phyloP scores from a whole-genome alignment of 1,140 invertebrate species.

The Rhyzopertha dominica region DNA sequence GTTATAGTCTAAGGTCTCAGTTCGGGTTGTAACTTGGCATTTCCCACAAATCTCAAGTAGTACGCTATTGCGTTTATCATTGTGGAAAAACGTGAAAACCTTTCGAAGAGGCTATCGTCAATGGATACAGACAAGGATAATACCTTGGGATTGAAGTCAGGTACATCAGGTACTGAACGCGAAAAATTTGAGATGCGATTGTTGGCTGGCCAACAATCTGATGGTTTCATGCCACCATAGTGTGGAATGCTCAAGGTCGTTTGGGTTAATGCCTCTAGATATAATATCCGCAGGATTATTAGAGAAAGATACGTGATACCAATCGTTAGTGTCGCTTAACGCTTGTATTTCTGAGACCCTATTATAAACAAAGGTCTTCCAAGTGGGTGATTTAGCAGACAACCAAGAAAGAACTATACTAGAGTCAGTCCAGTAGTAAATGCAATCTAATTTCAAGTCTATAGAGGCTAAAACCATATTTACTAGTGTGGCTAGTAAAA shows the following conservation, averaged over 20 bases:
- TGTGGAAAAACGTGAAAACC: too few relatives aligned
- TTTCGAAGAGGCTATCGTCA: too few relatives aligned
- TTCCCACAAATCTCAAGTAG: too few relatives aligned
- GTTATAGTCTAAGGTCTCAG: too few relatives aligned
- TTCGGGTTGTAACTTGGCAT: too few relatives aligned
- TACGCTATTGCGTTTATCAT: too few relatives aligned
- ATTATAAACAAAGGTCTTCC: conserved; percentile 46
- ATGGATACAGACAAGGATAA: too few relatives aligned
- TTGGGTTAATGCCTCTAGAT: conserved; percentile 36
- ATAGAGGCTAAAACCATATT: conserved; percentile 22
- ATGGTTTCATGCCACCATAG: conserved; percentile 17
- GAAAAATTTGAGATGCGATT: too few relatives aligned
- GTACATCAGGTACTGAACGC: too few relatives aligned
- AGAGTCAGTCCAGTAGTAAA: conserved; percentile 42
- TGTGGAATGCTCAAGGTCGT: conserved; percentile 1
- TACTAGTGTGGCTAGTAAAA: conserved; percentile 41
- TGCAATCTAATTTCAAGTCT: conserved; percentile 9
- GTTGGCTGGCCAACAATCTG: too few relatives aligned
- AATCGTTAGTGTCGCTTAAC: conserved; percentile 21
- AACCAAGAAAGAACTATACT: conserved; percentile 41
- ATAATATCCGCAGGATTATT: conserved; percentile 43
- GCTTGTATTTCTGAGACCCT: conserved; percentile 41
- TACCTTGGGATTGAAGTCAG: too few relatives aligned
- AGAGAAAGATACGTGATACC: conserved; percentile 33
- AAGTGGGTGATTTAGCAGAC: conserved; percentile 23